These are phyloP conservation scores for Zosterops pallidus DNA, from an alignment of 2,113 vertebrate genomes.

Conservation along the genomic window DNA sequence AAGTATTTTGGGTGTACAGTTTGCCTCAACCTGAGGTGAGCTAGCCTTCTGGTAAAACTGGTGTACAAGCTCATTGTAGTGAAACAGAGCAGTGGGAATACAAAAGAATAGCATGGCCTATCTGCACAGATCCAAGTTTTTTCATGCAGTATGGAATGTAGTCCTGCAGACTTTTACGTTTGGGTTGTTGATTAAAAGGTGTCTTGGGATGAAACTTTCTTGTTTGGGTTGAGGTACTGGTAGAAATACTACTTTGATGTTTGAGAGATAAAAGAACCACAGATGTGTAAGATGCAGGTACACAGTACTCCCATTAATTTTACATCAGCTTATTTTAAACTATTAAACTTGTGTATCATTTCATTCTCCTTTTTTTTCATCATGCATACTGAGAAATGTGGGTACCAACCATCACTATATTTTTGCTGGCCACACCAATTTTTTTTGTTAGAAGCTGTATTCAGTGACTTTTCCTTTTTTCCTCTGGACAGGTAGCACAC, in stretches of 20 bases:
- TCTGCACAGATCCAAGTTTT: background rate
- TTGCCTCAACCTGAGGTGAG: background rate
- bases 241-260: background rate
- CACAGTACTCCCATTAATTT: background rate
- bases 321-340: background rate
- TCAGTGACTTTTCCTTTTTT: background rate
- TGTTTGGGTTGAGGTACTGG: background rate
- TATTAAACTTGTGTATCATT: background rate
- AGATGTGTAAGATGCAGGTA: background rate
- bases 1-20: background rate
- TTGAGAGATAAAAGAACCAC: background rate
- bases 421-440: background rate
- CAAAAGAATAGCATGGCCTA: background rate
- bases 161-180: background rate
- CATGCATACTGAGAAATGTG: background rate
- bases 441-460: background rate
- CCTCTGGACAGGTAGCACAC: slow-evolving; percentile 76
- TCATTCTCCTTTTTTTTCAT: background rate
- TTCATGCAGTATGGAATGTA: background rate
- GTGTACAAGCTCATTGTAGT: background rate
- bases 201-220: background rate
- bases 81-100: background rate
- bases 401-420: background rate
- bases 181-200: background rate
- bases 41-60: background rate